Evolutionary conservation across 1,140 invertebrate species (phyloP), one percentile per base, ranked within the genome.

Genomic region (Drosophila nigrodunni): DNA sequence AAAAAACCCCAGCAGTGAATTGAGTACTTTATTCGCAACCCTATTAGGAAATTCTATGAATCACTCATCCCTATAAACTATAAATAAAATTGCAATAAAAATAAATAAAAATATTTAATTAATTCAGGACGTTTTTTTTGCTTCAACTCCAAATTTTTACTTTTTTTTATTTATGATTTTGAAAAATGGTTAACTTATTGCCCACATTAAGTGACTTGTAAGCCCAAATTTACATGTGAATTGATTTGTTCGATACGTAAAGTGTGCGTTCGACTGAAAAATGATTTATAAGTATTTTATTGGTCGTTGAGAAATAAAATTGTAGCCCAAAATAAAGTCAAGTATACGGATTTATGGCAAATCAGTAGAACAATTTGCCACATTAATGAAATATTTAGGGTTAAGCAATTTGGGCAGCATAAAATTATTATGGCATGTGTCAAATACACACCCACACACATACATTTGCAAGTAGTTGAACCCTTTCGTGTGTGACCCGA

Each of bases 301-400:
- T 60, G 13, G 35, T 7, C 35, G 9, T 37, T 6, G 39, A 15
- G 18, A 37, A 55, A 55, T 37, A 21, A 52, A 50, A n/a, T 2
- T 18, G 13, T 15, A 44, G 13, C 35, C 25, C 30, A 35, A 59
- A 37, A 59, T 21, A 30, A 30, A 35, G 13, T 25, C 7, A 43
- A 50, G 18, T 49, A 39, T 37, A 13, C 55, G 39, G 34, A 68
- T 60, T 52, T 41, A 62, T 58, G 59, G 13, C 1, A 65, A 68
- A 69, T 77, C 65, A 77, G 46, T 55, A 18, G 52, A 65, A 58
- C 64, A 69, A 69, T 77, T 77, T 73, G 58, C 34, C 52, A 71
- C 49, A 66, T 76, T 64, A 73, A 73, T 79, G 59, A 77, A 78
- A 79, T 68, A 65, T 73, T 77, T 65, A 60, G 52, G 74, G 74